A percentile compares a stretch with the other conserved stretches of the same genome.
These are phyloP conservation scores for Centropristis striata DNA, from an alignment of 2,113 vertebrate genomes.

Conservation along the genomic window DNA sequence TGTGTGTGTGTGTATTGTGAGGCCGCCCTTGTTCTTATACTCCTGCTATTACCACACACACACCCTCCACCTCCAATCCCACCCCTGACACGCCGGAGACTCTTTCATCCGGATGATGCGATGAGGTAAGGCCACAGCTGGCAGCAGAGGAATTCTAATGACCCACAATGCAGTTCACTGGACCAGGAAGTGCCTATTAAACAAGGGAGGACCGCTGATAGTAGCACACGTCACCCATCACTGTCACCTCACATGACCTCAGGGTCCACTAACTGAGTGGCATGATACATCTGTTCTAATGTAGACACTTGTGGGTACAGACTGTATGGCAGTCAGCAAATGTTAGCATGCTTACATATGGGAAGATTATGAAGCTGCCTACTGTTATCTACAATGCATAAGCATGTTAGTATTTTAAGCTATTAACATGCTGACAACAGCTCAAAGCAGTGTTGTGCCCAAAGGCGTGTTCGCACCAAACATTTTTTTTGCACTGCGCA, in stretches of 20 bases:
- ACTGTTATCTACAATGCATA: not conserved
- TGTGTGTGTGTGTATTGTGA: conserved; percentile 19
- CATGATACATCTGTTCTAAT: conserved; percentile 41
- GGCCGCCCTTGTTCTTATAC: conserved; percentile 52
- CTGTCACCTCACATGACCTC: conserved; percentile 50
- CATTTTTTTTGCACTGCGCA: no score
- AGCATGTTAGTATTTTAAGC: not conserved
- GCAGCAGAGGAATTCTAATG: conserved; percentile 74
- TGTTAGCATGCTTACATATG: not conserved
- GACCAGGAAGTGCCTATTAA: conserved; percentile 80
- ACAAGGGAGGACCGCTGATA: conserved; percentile 29
- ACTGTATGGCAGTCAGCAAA: not conserved
- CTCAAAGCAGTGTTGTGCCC: no score
- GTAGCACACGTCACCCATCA: conserved; percentile 59
- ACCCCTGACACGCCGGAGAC: conserved; percentile 20
- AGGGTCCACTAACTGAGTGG: conserved; percentile 30
- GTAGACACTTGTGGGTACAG: conserved; percentile 8
- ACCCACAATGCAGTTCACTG: conserved; percentile 78
- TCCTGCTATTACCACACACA: conserved; percentile 44
- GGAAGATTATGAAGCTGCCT: not conserved
- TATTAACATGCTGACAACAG: not conserved
- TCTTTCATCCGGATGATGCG: conserved; percentile 42
- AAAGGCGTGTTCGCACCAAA: not conserved
- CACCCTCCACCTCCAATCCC: not conserved
- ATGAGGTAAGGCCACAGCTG: conserved; percentile 75